Percentiles rank a stretch among this genome's conserved stretches.
Conservation (phyloP, 2,888 invertebrate genomes). For the Galerucella nymphaeae region DNA sequence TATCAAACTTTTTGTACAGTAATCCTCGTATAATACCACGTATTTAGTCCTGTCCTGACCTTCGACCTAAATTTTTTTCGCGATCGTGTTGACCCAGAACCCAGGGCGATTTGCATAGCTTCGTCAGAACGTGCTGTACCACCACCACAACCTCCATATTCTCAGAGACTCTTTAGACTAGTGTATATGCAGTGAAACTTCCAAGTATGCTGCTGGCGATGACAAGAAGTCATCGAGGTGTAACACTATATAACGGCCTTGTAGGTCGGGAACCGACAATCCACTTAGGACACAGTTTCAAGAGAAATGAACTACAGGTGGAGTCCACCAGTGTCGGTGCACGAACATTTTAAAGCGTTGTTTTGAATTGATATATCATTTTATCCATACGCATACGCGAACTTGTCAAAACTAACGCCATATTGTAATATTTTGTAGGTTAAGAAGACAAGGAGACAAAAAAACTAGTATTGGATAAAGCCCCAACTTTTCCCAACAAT, state of each 20-base stretch:
- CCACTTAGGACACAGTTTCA: slow-evolving; percentile 12
- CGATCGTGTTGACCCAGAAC: slow-evolving; percentile 41
- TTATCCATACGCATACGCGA: no score
- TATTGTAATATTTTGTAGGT: no score
- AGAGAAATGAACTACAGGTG: slow-evolving; percentile 20
- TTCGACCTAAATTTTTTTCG: slow-evolving; percentile 22
- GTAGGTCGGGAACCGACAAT: slow-evolving; percentile 25
- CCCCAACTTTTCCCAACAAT: slow-evolving; percentile 1
- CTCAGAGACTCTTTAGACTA: neutral
- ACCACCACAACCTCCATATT: slow-evolving; percentile 8
- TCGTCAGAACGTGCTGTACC: slow-evolving; percentile 11
- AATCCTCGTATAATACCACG: neutral
- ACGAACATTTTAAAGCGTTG: neutral
- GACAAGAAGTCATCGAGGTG: slow-evolving; percentile 20
- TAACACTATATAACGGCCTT: slow-evolving; percentile 28
- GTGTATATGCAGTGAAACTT: slow-evolving; percentile 10
- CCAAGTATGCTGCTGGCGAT: neutral
- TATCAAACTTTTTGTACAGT: neutral
- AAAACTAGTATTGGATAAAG: neutral
- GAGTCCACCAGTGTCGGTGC: slow-evolving; percentile 9
- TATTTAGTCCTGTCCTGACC: slow-evolving; percentile 16
- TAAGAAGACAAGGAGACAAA: no score
- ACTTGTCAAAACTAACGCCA: no score
- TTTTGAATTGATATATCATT: neutral
- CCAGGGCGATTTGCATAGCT: slow-evolving; percentile 34